Percentiles rank a stretch among this genome's conserved stretches.
Conservation (phyloP, 2,888 invertebrate genomes). For the Sarcophaga variegata region DNA sequence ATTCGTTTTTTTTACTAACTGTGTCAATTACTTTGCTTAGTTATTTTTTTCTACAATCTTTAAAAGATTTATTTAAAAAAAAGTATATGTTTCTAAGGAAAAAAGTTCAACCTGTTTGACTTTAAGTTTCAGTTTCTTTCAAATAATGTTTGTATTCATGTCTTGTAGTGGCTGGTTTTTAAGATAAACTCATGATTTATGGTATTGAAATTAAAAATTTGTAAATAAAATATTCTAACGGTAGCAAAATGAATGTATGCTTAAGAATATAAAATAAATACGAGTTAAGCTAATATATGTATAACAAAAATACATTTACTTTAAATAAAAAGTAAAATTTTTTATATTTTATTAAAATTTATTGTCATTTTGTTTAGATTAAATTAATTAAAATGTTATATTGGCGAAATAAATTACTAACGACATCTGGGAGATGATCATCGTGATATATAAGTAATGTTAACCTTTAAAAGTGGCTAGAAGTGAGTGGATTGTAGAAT, state of each 20-base stretch:
- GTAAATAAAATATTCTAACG: slow-evolving; percentile 42
- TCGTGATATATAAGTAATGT: slow-evolving; percentile 16
- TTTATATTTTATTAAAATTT: too few relatives aligned
- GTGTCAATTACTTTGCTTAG: slow-evolving; percentile 57
- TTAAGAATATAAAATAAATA: not conserved
- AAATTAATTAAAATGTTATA: slow-evolving; percentile 1
- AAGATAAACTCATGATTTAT: slow-evolving; percentile 65
- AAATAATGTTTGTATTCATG: slow-evolving; percentile 5
- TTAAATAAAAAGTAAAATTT: too few relatives aligned
- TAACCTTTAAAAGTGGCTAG: not conserved
- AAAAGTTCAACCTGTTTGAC: slow-evolving; percentile 46
- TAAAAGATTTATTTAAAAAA: slow-evolving; percentile 16
- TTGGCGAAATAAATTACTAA: slow-evolving; percentile 17
- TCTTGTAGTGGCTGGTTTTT: slow-evolving; percentile 29
- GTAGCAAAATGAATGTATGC: slow-evolving; percentile 44
- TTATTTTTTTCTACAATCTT: slow-evolving; percentile 15
- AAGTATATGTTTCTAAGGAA: not conserved
- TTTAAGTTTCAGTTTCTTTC: slow-evolving; percentile 6
- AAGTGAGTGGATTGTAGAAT: not conserved
- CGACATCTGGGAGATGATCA: slow-evolving; percentile 9
- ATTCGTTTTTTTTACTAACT: slow-evolving; percentile 24
- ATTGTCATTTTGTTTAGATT: not conserved
- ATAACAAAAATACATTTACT: not conserved
- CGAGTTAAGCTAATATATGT: not conserved
- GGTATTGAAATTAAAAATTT: slow-evolving; percentile 41